Conservation (phyloP, 1,140 invertebrate genomes). For the Hetaerina americana region DNA sequence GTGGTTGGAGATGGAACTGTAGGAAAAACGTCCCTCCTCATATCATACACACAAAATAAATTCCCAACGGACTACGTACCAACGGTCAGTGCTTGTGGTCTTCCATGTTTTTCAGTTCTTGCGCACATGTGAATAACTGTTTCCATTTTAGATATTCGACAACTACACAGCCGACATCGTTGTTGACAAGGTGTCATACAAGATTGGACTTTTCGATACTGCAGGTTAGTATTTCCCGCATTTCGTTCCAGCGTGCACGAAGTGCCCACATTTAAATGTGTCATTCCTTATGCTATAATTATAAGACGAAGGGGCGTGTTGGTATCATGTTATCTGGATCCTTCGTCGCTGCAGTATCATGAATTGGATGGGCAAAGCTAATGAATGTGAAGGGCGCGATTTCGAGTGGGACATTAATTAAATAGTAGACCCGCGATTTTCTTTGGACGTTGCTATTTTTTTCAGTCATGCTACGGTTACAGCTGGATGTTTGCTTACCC, state of each 20-base stretch:
- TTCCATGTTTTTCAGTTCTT: neutral
- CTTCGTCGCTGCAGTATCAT: no score
- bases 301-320: no score
- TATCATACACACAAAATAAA: slow-evolving; percentile 90
- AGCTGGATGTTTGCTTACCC: no score
- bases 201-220: slow-evolving; percentile 93
- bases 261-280: neutral
- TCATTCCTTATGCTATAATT: neutral
- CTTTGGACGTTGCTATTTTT: no score
- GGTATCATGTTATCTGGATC: no score
- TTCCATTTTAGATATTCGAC: slow-evolving; percentile 59
- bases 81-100: slow-evolving; percentile 50
- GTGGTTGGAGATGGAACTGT: slow-evolving; percentile 96
- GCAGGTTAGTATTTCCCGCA: slow-evolving; percentile 48
- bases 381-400: no score
- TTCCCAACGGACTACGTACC: slow-evolving; percentile 99
- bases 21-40: slow-evolving; percentile 91
- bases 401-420: no score
- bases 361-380: no score
- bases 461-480: no score
- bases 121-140: neutral
- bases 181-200: slow-evolving; percentile 98
- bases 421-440: no score
- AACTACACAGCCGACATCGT: slow-evolving; percentile 99
- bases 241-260: neutral